Evolutionary conservation across 2,797 vertebrate species (phyloP).

Genomic region (Poecilia velifera): DNA sequence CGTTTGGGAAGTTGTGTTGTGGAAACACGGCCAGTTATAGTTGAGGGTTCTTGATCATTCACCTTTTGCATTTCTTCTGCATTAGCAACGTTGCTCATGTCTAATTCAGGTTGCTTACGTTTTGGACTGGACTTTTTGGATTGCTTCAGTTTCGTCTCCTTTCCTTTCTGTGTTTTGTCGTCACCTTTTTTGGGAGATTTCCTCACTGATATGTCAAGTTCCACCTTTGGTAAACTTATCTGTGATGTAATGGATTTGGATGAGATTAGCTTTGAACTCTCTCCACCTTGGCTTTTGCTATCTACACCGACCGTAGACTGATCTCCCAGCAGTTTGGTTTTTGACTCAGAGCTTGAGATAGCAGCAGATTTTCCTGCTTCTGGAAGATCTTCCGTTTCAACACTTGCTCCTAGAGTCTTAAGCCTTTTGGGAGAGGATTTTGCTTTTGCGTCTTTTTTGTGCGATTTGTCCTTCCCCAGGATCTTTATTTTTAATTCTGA

Average conservation of each 20-base stretch:
- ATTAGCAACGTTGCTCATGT: constrained; percentile 42
- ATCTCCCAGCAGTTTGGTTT: constrained; percentile 35
- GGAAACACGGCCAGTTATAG: constrained; percentile 20
- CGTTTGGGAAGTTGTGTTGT: constrained; percentile 73
- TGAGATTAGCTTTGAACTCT: constrained; percentile 33
- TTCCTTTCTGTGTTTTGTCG: constrained; percentile 69
- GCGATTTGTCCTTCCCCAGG: constrained; percentile 73
- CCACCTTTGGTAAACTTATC: constrained; percentile 59
- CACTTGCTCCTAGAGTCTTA: constrained; percentile 73
- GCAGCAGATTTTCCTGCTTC: constrained; percentile 40
- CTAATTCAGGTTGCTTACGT: constrained; percentile 75
- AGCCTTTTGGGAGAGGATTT: constrained; percentile 73
- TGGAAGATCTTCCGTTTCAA: constrained; percentile 61
- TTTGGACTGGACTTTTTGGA: constrained; percentile 48
- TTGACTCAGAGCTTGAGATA: constrained; percentile 43
- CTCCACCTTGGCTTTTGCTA: constrained; percentile 30
- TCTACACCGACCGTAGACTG: constrained; percentile 47
- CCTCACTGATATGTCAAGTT: constrained; percentile 59
- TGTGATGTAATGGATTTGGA: constrained; percentile 40
- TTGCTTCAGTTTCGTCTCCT: constrained; percentile 55
- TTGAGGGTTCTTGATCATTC: constrained; percentile 39
- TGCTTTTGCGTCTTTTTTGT: constrained; percentile 67
- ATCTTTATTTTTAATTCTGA: constrained; percentile 80
- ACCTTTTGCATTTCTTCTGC: constrained; percentile 53
- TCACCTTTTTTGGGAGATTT: constrained; percentile 62